Evolutionary conservation across 2,888 invertebrate species (phyloP).

Genomic region (Sylvicola cinctus): DNA sequence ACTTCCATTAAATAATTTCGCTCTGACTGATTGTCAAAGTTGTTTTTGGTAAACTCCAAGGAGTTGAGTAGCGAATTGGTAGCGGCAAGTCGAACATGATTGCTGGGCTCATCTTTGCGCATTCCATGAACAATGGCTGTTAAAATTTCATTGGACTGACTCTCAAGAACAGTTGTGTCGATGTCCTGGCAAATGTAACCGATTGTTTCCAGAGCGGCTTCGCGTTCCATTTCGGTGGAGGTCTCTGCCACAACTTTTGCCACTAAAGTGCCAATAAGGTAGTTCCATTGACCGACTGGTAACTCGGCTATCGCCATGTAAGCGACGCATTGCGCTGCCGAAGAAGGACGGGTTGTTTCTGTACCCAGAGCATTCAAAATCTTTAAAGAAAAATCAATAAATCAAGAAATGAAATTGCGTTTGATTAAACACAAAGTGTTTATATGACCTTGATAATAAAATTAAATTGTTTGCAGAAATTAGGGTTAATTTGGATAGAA

Average conservation of each 20-base stretch:
- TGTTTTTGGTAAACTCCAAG: constrained; percentile 86
- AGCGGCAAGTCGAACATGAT: constrained; percentile 87
- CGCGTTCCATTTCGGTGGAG: constrained; percentile 85
- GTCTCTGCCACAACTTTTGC: constrained; percentile 72
- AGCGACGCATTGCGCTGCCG: constrained; percentile 97
- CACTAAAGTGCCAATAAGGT: constrained; percentile 70
- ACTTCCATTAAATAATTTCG: constrained; percentile 99
- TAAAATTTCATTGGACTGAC: constrained; percentile 79
- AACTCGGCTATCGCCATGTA: constrained; percentile 95
- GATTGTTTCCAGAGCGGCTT: constrained; percentile 92
- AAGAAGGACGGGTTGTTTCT: constrained; percentile 85
- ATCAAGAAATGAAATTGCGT: background rate
- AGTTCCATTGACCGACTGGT: constrained; percentile 79
- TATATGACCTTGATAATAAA: background rate
- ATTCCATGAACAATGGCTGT: constrained; percentile 99
- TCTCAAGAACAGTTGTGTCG: constrained; percentile 74
- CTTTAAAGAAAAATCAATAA: constrained; percentile 33
- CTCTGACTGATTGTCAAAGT: constrained; percentile 94
- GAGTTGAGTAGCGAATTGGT: constrained; percentile 94
- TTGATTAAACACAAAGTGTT: background rate
- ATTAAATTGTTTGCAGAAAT: constrained; percentile 1
- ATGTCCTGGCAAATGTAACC: constrained; percentile 96
- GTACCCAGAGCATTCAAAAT: constrained; percentile 87
- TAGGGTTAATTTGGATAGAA: no score
- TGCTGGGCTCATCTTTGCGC: constrained; percentile 82